Base-by-base conservation (phyloP, 1,140 invertebrate genomes). In the Musca vetustissima region DNA sequence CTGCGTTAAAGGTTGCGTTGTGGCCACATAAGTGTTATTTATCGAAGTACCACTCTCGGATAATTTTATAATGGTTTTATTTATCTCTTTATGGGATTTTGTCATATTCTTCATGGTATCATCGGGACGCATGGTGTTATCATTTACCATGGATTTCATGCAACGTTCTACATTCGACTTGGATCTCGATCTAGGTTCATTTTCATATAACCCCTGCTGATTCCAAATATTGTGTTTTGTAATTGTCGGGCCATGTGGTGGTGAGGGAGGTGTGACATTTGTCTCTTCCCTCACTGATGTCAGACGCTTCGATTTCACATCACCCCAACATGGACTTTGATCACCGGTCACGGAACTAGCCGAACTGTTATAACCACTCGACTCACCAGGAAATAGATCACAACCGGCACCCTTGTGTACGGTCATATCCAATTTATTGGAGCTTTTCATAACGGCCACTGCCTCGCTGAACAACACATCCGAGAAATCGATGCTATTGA, bases 391-490 rank as follows among this genome's bases (percentile, higher is more conserved):
- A 73, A 93, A 90, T 24, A 93, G 84, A 77, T 93, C 91, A 0
- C 87, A 85, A 64, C 90, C 92, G 3, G 88, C 89, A 9, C 89
- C 89, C 74, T 91, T 91, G 32, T 89, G 84, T 15, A 94, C 86
- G 15, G 90, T 76, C 70, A 95, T 84, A 69, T 92, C 90, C 50
- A 95, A 84, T 15, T 91, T 87, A 59, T 89, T 87, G 24, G 89
- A 88, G 9, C 88, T 87, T 81, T 93, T 93, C 86, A 95, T 89
- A 64, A 92, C 85, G 69, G 89, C 87, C 61, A 94, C 89, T 11
- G 91, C 91, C 87, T 95, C 92, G 76, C 88, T 90, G 83, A 95
- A 94, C 28, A 89, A 86, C 66, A 94, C 89, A 73, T 92, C 88
- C 21, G 86, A 85, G 76, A 93, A 92, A 73, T 89, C 88, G 36